Evolutionary conservation across 2,113 vertebrate species (phyloP).

Genomic region (Egretta garzetta): DNA sequence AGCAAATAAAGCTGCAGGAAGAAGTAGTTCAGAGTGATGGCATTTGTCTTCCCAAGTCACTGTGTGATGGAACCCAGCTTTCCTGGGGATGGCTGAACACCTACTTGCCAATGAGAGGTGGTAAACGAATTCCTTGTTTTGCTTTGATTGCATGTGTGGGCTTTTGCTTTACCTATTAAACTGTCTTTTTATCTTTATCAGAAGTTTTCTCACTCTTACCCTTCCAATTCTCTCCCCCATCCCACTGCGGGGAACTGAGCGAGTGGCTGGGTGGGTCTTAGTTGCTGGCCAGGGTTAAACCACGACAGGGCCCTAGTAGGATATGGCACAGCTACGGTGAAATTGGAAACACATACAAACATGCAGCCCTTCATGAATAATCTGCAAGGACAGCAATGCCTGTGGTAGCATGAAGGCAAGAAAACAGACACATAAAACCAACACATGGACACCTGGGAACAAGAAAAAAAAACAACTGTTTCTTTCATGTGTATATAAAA

Average conservation of each 20-base stretch:
- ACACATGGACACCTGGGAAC: not conserved
- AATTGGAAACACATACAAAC: not conserved
- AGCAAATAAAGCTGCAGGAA: not conserved
- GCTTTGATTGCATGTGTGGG: rapidly evolving
- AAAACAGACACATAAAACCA: not conserved
- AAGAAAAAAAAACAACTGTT: not conserved
- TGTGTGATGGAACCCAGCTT: not conserved
- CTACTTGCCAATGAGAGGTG: not conserved
- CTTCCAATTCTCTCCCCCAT: not conserved
- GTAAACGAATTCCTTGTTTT: not conserved
- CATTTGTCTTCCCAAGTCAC: not conserved
- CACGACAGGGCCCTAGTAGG: not conserved
- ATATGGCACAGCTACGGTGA: not conserved
- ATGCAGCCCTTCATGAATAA: not conserved
- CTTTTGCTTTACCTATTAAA: not conserved
- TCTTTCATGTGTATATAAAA: not conserved
- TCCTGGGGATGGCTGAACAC: not conserved
- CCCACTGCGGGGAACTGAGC: not conserved
- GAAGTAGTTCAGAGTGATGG: not conserved
- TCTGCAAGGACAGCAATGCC: not conserved
- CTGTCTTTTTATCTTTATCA: not conserved
- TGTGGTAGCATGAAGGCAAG: rapidly evolving
- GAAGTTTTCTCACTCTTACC: not conserved
- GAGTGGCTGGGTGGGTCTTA: not conserved
- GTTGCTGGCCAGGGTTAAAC: not conserved